Percentiles rank a stretch among this genome's conserved stretches.
Evolutionary conservation across 2,888 invertebrate species (phyloP).

Genomic region (Drosophila meridiana): DNA sequence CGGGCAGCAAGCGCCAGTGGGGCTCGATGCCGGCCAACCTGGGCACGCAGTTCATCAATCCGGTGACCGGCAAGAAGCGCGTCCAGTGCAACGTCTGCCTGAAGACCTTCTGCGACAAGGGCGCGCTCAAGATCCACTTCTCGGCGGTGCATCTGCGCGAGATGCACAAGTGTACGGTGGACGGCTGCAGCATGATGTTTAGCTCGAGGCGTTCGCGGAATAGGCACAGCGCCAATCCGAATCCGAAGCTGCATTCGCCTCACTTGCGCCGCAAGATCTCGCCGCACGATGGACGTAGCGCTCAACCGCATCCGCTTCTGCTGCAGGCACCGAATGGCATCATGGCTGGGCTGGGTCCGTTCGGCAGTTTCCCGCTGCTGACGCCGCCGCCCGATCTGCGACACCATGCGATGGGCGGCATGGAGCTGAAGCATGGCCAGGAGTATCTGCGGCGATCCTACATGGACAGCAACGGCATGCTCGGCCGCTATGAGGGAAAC

Average conservation of each 20-base stretch:
- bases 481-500: conserved; percentile 85
- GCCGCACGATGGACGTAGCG: conserved; percentile 95
- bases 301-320: conserved; percentile 93
- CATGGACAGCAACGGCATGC: conserved; percentile 85
- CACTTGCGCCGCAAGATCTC: conserved; percentile 97
- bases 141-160: conserved; percentile 99
- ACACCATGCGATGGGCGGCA: conserved; percentile 83
- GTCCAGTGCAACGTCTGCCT: conserved; percentile 99
- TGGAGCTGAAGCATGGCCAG: conserved; percentile 88
- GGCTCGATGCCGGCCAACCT: conserved; percentile 92
- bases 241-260: conserved; percentile 98
- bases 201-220: conserved; percentile 98
- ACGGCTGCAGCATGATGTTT: conserved; percentile 99
- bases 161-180: conserved; percentile 99
- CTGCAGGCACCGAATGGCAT: conserved; percentile 88
- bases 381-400: conserved; percentile 87
- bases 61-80: conserved; percentile 97
- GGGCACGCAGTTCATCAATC: conserved; percentile 96
- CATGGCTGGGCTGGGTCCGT: conserved; percentile 89
- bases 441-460: conserved; percentile 86
- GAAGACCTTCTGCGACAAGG: conserved; percentile 99
- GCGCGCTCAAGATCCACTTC: conserved; percentile 99
- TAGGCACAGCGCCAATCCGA: conserved; percentile 98
- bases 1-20: conserved; percentile 90
- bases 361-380: conserved; percentile 91